Evolutionary conservation across 2,888 invertebrate species (phyloP).

Genomic region (Balanococcus diminutus): DNA sequence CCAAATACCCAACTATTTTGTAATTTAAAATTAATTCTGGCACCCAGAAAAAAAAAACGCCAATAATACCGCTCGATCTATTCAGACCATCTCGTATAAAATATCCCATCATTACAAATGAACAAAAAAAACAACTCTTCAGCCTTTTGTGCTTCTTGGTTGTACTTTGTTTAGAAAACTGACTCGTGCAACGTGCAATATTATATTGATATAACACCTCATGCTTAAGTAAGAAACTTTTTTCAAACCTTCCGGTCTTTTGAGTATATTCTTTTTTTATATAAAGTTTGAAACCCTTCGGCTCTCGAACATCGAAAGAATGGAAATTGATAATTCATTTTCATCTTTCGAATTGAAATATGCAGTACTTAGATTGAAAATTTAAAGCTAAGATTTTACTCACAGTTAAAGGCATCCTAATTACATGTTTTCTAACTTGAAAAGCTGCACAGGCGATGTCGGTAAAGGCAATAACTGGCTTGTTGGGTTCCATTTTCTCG

Average conservation of each 20-base stretch:
- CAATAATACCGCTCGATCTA: no score
- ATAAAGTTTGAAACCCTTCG: constrained; percentile 83
- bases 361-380: no score
- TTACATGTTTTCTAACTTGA: constrained; percentile 81
- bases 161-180: background rate
- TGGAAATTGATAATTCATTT: constrained; percentile 62
- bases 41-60: no score
- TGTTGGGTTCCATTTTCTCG: background rate
- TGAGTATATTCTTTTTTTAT: constrained; percentile 94
- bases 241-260: constrained; percentile 86
- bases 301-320: constrained; percentile 81
- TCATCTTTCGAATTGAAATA: background rate
- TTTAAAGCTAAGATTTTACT: constrained; percentile 60
- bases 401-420: constrained; percentile 86
- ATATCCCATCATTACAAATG: no score
- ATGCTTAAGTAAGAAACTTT: no score
- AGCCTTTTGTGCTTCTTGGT: constrained; percentile 4
- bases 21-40: no score
- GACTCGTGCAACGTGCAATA: background rate
- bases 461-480: constrained; percentile 76
- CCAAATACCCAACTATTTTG: background rate
- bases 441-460: constrained; percentile 90
- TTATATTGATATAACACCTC: constrained; percentile 7
- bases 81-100: no score
- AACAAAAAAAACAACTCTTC: background rate